Conservation (phyloP, 2,888 invertebrate genomes). For the Ormyrus labotus region DNA sequence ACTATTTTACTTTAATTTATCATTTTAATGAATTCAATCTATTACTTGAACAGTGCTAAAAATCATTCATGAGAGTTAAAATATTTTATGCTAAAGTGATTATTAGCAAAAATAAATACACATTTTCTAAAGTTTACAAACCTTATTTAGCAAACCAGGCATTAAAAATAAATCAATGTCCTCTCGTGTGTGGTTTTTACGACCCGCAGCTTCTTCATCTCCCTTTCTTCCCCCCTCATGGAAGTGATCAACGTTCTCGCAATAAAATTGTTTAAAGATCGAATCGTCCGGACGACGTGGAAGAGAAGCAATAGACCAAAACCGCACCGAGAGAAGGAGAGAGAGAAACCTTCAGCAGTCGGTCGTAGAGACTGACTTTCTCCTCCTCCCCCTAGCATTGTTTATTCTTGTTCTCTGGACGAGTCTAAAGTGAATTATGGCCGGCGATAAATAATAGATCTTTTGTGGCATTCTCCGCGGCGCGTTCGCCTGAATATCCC, state of each 20-base stretch:
- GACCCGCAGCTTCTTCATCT: no score
- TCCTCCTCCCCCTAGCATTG: conserved; percentile 12
- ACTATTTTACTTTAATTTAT: no score
- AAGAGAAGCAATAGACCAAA: not conserved
- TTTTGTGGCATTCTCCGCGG: conserved; percentile 9
- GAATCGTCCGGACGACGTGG: not conserved
- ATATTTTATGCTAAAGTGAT: no score
- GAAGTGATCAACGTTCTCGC: not conserved
- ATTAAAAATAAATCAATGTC: no score
- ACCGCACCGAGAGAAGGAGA: not conserved
- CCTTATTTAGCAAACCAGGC: no score
- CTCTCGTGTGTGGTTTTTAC: no score
- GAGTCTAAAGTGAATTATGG: conserved; percentile 34
- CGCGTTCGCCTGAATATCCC: conserved; percentile 19
- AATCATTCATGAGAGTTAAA: no score
- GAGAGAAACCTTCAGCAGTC: not conserved
- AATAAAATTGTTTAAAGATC: conserved; percentile 40
- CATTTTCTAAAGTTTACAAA: no score
- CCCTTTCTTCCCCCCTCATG: no score
- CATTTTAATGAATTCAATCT: no score
- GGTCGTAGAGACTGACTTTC: not conserved
- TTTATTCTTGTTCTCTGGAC: conserved; percentile 20
- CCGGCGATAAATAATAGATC: conserved; percentile 38
- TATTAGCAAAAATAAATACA: no score
- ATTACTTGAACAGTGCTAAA: no score